Evolutionary conservation across 2,888 invertebrate species (phyloP).

Genomic region (Pilophorus perplexus): DNA sequence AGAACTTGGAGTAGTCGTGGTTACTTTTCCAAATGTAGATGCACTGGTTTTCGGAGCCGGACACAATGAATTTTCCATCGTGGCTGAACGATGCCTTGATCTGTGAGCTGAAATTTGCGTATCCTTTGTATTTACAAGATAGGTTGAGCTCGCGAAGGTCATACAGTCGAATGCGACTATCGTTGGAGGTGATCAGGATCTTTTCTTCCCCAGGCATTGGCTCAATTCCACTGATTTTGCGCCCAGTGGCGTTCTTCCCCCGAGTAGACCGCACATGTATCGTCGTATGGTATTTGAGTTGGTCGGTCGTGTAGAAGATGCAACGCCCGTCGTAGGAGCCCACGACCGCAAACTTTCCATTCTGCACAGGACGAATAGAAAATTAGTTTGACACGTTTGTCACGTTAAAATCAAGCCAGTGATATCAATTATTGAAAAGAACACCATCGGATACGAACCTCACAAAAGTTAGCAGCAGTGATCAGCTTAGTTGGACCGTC

Average conservation of each 20-base stretch:
- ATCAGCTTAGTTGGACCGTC: constrained; percentile 92
- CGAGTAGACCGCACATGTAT: constrained; percentile 93
- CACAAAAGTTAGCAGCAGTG: constrained; percentile 93
- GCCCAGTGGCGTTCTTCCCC: constrained; percentile 91
- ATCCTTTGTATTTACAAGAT: constrained; percentile 93
- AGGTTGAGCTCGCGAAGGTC: constrained; percentile 91
- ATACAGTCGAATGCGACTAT: constrained; percentile 92
- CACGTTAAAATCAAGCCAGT: too few species aligned
- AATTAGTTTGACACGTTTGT: too few species aligned
- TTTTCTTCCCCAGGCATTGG: constrained; percentile 95
- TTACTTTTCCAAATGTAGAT: constrained; percentile 98
- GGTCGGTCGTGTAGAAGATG: constrained; percentile 91
- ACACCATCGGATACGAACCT: too few species aligned
- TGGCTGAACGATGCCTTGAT: constrained; percentile 97
- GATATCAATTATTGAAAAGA: background rate
- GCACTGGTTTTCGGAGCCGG: constrained; percentile 96
- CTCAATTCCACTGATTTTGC: constrained; percentile 96
- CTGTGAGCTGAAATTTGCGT: constrained; percentile 91
- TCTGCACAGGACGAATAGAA: constrained; percentile 64
- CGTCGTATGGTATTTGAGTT: constrained; percentile 95
- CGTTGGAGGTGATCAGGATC: constrained; percentile 95
- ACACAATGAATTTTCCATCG: constrained; percentile 94
- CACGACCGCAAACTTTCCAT: constrained; percentile 96
- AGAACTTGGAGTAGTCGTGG: constrained; percentile 92
- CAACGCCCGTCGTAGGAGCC: constrained; percentile 98